Evolutionary conservation across 1,140 invertebrate species (phyloP).

Genomic region (Cyrtorhinus lividipennis): DNA sequence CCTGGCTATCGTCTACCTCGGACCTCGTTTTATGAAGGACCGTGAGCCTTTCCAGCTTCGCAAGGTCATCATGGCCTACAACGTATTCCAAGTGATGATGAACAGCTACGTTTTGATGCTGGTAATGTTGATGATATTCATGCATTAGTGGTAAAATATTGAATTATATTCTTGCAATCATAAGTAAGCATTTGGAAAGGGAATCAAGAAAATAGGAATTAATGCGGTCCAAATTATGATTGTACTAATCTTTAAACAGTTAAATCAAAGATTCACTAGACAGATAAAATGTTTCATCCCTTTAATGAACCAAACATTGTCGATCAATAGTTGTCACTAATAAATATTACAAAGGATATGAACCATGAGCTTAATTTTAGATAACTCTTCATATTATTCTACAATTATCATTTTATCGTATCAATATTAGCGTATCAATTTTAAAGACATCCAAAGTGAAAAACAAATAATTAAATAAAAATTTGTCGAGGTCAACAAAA

Average conservation of each 20-base stretch:
- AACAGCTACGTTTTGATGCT: slow-evolving; percentile 44
- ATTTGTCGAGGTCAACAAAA: too few species aligned
- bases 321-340: too few species aligned
- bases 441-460: too few species aligned
- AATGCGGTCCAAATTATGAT: not conserved
- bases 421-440: too few species aligned
- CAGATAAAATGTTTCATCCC: not conserved
- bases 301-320: not conserved
- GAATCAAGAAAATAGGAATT: not conserved
- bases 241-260: not conserved
- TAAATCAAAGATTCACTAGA: not conserved
- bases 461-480: too few species aligned
- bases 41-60: slow-evolving; percentile 53
- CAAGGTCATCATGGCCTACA: slow-evolving; percentile 54
- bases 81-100: slow-evolving; percentile 51
- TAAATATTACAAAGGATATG: too few species aligned
- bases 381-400: too few species aligned
- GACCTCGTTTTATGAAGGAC: slow-evolving; percentile 58
- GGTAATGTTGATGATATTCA: slow-evolving; percentile 31
- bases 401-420: too few species aligned
- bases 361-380: too few species aligned
- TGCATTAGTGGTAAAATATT: not conserved
- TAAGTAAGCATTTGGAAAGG: not conserved
- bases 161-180: not conserved
- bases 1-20: slow-evolving; percentile 48